A percentile compares a stretch with the other conserved stretches of the same genome.
phyloP scores from a whole-genome alignment of 2,888 invertebrate species.

The Tholera decimalis region DNA sequence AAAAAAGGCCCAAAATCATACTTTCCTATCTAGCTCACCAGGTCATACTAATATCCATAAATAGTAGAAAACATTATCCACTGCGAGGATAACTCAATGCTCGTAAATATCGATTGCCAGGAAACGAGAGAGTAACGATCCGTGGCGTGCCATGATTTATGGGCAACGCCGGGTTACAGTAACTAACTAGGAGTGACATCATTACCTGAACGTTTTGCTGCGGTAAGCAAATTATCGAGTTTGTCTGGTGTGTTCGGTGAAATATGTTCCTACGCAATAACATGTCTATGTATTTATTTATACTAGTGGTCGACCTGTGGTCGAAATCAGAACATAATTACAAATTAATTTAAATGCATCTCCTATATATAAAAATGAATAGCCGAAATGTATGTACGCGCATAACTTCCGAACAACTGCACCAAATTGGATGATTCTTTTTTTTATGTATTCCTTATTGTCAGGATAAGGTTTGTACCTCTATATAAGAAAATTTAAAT shows the following conservation, averaged over 20 bases:
- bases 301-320: too few relatives aligned
- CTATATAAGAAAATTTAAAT: too few relatives aligned
- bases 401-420: too few relatives aligned
- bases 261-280: too few relatives aligned
- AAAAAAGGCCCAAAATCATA: constrained; percentile 24
- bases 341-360: too few relatives aligned
- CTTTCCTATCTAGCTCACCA: constrained; percentile 35
- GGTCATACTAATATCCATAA: constrained; percentile 48
- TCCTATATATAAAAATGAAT: too few relatives aligned
- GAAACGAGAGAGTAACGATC: constrained; percentile 70
- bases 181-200: constrained; percentile 54
- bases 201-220: constrained; percentile 58
- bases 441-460: too few relatives aligned
- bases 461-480: too few relatives aligned
- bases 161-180: constrained; percentile 41
- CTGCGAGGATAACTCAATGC: constrained; percentile 56
- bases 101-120: constrained; percentile 72
- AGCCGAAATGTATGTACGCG: too few relatives aligned
- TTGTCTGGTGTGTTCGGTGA: neutral
- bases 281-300: too few relatives aligned
- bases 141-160: constrained; percentile 67
- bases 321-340: too few relatives aligned
- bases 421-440: too few relatives aligned
- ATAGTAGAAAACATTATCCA: constrained; percentile 54
- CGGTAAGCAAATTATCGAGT: constrained; percentile 1